A percentile compares a stretch with the other conserved stretches of the same genome.
Conservation (phyloP, 2,797 vertebrate species). For the Channallabes apus region DNA sequence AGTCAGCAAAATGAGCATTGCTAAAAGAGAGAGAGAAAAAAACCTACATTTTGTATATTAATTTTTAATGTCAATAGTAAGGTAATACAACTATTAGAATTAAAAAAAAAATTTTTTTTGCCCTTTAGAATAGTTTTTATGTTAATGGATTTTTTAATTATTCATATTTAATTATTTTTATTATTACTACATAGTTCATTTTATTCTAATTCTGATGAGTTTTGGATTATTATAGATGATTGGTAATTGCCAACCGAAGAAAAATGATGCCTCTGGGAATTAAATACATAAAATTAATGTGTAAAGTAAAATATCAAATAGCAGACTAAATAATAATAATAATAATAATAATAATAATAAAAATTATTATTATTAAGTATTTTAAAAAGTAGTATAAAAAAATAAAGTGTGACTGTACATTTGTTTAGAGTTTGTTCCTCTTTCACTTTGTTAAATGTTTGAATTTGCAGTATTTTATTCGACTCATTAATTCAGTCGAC, state of each 20-base stretch:
- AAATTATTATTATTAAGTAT: too few species aligned
- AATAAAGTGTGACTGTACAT: too few species aligned
- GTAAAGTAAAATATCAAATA: not conserved
- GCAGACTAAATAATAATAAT: not conserved
- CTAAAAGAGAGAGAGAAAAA: not conserved
- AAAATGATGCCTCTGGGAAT: not conserved
- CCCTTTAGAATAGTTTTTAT: not conserved
- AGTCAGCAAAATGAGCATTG: slow-evolving; percentile 10
- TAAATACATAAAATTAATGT: not conserved
- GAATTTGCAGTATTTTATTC: not conserved
- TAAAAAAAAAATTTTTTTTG: too few species aligned
- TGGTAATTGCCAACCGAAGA: not conserved
- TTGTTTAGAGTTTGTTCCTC: not conserved
- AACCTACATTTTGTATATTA: too few species aligned
- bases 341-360: not conserved
- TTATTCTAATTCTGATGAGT: not conserved
- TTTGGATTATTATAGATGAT: not conserved
- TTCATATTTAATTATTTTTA: not conserved
- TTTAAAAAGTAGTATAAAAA: too few species aligned
- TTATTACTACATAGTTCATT: not conserved
- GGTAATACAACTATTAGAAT: not conserved
- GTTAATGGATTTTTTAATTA: too few species aligned
- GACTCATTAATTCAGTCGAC: not conserved
- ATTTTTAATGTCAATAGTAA: not conserved
- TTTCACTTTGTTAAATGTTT: not conserved